Evolutionary conservation across 2,113 vertebrate genomes (phyloP), one percentile per base, ranked within the genome.

Genomic region (Cheilinus undulatus): DNA sequence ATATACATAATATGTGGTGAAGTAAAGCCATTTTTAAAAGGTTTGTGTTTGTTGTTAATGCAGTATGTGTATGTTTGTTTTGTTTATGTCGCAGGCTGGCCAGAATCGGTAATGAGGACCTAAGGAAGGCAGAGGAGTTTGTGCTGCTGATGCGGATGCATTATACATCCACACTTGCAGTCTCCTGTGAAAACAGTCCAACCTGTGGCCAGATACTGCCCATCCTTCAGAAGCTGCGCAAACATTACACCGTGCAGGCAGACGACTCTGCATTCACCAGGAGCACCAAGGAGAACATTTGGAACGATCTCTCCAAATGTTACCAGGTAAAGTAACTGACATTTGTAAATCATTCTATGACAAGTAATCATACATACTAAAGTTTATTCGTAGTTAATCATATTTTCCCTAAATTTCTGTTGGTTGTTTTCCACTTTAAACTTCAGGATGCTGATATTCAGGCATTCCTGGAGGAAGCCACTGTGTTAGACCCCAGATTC

Each of bases 321-420:
- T 50, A 50, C 48, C 48, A 50, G 48, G 48, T 50, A 45, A 34
- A 34, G 10, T 45, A n/a, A n/a, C n/a, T n/a, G n/a, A n/a, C n/a
- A n/a, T n/a, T n/a, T n/a, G n/a, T n/a, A n/a, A n/a, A n/a, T n/a
- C n/a, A n/a, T n/a, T n/a, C n/a, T n/a, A n/a, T n/a, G 43, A 45
- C 43, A 45, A 23, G 28, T 30, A 30, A 30, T 48, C 22, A 24
- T 49, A 24, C 12, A 48, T 23, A 34, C 32, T 34, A 9, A 34
- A 34, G 45, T n/a, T 14, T 24, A 7, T 20, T 49, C 46, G 13
- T 34, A 11, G 2, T 34, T 30, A 30, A 20, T 49, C 23, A 49
- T 11, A 24, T 26, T 49, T 24, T 49, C 46, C 46, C 28, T 30
- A 30, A 30, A 30, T 30, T 30, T 30, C 4, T 30, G 28, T 30